phyloP scores from a whole-genome alignment of 2,797 vertebrate genomes.

The Brachyrhaphis roseni region DNA sequence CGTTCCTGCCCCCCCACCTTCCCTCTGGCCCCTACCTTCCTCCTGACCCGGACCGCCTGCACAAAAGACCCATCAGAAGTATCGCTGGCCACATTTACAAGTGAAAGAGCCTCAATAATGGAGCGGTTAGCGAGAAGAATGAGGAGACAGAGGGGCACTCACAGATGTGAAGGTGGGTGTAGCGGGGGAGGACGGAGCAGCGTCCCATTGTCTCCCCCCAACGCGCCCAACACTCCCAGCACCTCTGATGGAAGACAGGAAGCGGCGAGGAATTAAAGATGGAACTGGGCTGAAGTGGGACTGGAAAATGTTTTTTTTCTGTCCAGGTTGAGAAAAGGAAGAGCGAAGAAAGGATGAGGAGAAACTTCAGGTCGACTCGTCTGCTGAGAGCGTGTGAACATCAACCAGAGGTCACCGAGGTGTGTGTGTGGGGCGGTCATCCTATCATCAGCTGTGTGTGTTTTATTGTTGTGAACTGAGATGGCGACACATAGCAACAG shows the following conservation, averaged over 20 bases:
- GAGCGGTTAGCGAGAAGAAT: constrained; percentile 84
- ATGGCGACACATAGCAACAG: constrained; percentile 55
- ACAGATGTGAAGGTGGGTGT: constrained; percentile 80
- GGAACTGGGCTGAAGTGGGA: constrained; percentile 41
- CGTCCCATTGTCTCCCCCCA: constrained; percentile 67
- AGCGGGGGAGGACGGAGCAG: constrained; percentile 45
- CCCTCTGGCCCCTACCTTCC: constrained; percentile 57
- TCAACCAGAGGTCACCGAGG: constrained; percentile 62
- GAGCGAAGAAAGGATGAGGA: not conserved
- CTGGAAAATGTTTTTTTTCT: constrained; percentile 57
- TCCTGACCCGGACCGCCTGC: constrained; percentile 72
- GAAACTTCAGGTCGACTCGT: constrained; percentile 30
- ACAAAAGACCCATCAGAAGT: constrained; percentile 84
- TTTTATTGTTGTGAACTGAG: constrained; percentile 62
- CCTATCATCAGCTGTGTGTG: constrained; percentile 54
- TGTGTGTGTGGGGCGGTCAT: constrained; percentile 45
- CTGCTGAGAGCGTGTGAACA: constrained; percentile 75
- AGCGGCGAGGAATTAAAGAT: constrained; percentile 38
- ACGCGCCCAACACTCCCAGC: not conserved
- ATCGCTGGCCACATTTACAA: constrained; percentile 84
- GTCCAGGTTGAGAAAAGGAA: constrained; percentile 42
- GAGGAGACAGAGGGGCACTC: constrained; percentile 80
- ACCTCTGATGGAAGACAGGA: constrained; percentile 38
- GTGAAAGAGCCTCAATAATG: constrained; percentile 83
- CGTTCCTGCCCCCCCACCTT: constrained; percentile 10